A percentile compares a stretch with the other conserved stretches of the same genome.
phyloP scores from a whole-genome alignment of 2,113 vertebrate genomes.

The Poeciliopsis retropinna region DNA sequence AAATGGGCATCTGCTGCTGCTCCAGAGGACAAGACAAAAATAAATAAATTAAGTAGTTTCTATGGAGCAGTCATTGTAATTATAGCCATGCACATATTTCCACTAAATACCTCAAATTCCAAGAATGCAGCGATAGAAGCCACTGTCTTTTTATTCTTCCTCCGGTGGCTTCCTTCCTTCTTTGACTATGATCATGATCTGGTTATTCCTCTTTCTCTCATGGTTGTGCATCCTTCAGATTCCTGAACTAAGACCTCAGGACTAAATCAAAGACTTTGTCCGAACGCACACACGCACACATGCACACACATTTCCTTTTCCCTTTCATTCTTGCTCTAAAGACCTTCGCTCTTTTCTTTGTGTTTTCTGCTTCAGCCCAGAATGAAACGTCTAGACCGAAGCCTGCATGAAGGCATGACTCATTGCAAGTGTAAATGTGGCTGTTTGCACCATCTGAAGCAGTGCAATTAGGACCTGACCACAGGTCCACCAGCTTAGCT shows the following conservation, averaged over 20 bases:
- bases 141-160: neutral
- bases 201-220: conserved; percentile 4
- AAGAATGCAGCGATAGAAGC: conserved; percentile 1
- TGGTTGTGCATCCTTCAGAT: conserved; percentile 19
- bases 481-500: conserved; percentile 37
- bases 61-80: neutral
- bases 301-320: neutral
- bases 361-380: conserved; percentile 17
- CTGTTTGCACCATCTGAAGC: conserved; percentile 14
- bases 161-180: neutral
- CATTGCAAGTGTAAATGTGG: conserved; percentile 4
- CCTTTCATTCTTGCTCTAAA: conserved; percentile 9
- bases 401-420: neutral
- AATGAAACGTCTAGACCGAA: conserved; percentile 3
- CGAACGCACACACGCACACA: neutral
- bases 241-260: conserved; percentile 34
- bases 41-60: conserved; percentile 8
- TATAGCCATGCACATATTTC: conserved; percentile 6
- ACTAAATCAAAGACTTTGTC: conserved; percentile 46
- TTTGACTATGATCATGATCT: conserved; percentile 1
- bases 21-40: conserved; percentile 10
- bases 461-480: conserved; percentile 46
- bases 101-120: neutral
- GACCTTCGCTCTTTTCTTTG: neutral
- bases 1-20: conserved; percentile 8